These are phyloP conservation scores for Tubulanus polymorphus DNA, from an alignment of 2,888 invertebrate genomes.

Conservation along the genomic window DNA sequence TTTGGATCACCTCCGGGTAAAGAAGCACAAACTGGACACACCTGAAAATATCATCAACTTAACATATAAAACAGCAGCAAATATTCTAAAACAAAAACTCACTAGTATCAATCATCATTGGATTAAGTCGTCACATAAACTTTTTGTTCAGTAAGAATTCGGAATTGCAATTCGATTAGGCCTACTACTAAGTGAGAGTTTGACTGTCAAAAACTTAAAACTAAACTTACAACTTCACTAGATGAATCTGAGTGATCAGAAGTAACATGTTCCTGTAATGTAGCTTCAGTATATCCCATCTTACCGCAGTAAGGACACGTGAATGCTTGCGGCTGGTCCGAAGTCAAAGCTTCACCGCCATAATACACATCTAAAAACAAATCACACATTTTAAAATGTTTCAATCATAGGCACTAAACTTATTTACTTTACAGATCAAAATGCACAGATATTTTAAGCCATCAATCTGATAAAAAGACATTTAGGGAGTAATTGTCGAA, in stretches of 20 bases:
- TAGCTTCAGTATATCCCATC: conserved; percentile 91
- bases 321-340: conserved; percentile 91
- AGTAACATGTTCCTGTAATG: conserved; percentile 68
- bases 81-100: too few species aligned
- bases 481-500: too few species aligned
- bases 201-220: conserved; percentile 1
- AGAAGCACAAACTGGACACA: conserved; percentile 96
- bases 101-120: too few species aligned
- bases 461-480: too few species aligned
- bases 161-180: background rate
- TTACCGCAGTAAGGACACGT: conserved; percentile 97
- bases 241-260: conserved; percentile 88
- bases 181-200: background rate
- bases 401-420: too few species aligned
- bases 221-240: conserved; percentile 72
- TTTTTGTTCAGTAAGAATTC: background rate
- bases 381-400: too few species aligned
- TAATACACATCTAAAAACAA: conserved; percentile 78
- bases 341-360: conserved; percentile 81
- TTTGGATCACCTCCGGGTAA: conserved; percentile 96
- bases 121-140: too few species aligned
- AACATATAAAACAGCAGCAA: background rate
- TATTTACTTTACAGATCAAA: too few species aligned
- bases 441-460: too few species aligned
- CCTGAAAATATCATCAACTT: conserved; percentile 57